These are phyloP conservation scores for Kryptolebias ocellatus DNA, from an alignment of 2,797 vertebrate genomes.

Conservation along the genomic window DNA sequence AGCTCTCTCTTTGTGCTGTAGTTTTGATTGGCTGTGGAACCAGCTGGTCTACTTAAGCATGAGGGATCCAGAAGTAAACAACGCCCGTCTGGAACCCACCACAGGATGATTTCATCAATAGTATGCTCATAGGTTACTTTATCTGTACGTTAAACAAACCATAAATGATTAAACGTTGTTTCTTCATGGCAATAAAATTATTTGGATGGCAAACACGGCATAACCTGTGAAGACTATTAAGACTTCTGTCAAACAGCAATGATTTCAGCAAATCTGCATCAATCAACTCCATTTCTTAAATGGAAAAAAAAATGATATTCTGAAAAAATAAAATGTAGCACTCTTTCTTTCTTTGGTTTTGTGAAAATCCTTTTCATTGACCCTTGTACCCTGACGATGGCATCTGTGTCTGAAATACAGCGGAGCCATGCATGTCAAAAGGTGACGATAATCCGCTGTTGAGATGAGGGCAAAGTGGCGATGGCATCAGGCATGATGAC, in stretches of 20 bases:
- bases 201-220: not conserved
- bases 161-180: not conserved
- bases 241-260: no score
- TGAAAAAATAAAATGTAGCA: not conserved
- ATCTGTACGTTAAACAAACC: slow-evolving; percentile 3
- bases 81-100: slow-evolving; percentile 10
- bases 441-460: slow-evolving; percentile 38
- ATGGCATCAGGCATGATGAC: slow-evolving; percentile 37
- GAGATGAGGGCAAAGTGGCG: slow-evolving; percentile 15
- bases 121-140: not conserved
- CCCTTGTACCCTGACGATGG: not conserved
- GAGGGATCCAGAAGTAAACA: slow-evolving; percentile 13
- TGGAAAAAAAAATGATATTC: no score
- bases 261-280: no score
- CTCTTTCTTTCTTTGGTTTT: not conserved
- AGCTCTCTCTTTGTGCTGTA: slow-evolving; percentile 1
- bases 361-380: slow-evolving; percentile 12
- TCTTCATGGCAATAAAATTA: not conserved
- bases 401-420: slow-evolving; percentile 22
- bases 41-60: slow-evolving; percentile 12
- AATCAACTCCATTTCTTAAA: no score
- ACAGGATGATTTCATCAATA: slow-evolving; percentile 10
- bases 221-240: not conserved
- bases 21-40: slow-evolving; percentile 2
- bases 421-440: slow-evolving; percentile 21